Evolutionary conservation across 2,113 vertebrate species (phyloP), one percentile per base, ranked within the genome.

Genomic region (Loxodonta africana): DNA sequence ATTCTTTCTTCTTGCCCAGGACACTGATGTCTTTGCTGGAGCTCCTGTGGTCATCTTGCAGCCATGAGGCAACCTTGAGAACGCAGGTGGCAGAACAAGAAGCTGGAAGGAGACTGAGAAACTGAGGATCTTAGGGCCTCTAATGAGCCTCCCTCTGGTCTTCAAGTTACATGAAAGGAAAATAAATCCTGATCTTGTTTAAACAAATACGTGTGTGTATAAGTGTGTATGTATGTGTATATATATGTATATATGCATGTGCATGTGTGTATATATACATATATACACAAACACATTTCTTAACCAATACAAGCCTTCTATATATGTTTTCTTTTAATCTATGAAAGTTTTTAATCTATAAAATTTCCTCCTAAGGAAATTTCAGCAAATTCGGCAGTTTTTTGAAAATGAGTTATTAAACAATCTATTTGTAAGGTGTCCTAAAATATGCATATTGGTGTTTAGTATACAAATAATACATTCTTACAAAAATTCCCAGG

Each of bases 401-500:
- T 96, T 90, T 80, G 23, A 90, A 95, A 96, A 89, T 28, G 67
- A 95, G 23, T 77, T 92, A 78, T 89, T 53, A n/a, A 88, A n/a
- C 30, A 90, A 57, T 0, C 30, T 84, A 37, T 84, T 92, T 88
- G 14, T 33, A 94, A 83, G 76, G 1, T 26, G 90, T 46, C 8
- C 85, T 69, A 8, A 14, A 6, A 63, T 7, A 30, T 53, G 26
- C n/a, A 30, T 53, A 4, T 73, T 2, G 71, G 20, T 80, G 5
- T 76, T 80, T 77, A 60, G 18, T 5, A 46, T 67, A 60, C 30
- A 93, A 83, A 90, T 88, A 77, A 71, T 26, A 81, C 26, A 76
- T 62, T 95, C 33, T 88, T 87, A 10, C n/a, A 87, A 86, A 94
- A 87, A 46, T 60, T 46, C 18, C 53, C 26, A 44, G 33, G 53